Conservation (phyloP, 2,888 invertebrate species). For the Andrena hattorfiana region DNA sequence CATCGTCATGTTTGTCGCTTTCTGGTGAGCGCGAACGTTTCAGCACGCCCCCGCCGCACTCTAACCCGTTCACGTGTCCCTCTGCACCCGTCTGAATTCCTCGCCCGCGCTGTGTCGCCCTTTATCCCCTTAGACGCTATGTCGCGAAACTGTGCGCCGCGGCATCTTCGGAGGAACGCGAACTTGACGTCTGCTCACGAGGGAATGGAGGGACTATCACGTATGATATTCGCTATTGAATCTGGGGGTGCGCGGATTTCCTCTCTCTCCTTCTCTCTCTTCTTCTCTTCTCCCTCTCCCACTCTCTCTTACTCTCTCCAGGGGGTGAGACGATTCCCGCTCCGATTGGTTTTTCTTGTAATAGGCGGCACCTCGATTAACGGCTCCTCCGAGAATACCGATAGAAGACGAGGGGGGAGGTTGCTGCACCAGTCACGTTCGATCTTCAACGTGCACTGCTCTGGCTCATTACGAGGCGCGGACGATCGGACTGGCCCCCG, state of each 20-base stretch:
- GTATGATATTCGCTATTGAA: constrained; percentile 49
- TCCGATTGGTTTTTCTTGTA: constrained; percentile 52
- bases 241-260: constrained; percentile 41
- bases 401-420: constrained; percentile 27
- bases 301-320: too few species aligned
- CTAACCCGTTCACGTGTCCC: constrained; percentile 15
- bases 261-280: background rate
- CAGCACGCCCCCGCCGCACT: constrained; percentile 29
- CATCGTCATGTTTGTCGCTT: constrained; percentile 78
- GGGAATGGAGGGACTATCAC: constrained; percentile 23
- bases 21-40: constrained; percentile 23
- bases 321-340: constrained; percentile 21
- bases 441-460: constrained; percentile 55
- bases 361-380: constrained; percentile 60
- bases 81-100: background rate
- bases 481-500: constrained; percentile 42
- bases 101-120: background rate
- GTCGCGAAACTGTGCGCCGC: constrained; percentile 36
- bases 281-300: too few species aligned
- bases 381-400: constrained; percentile 48
- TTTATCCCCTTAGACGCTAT: constrained; percentile 28
- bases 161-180: constrained; percentile 51
- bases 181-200: constrained; percentile 36
- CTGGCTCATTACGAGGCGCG: constrained; percentile 60
- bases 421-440: constrained; percentile 63